Evolutionary conservation across 2,113 vertebrate genomes (phyloP).

Genomic region (Pseudonaja textilis): DNA sequence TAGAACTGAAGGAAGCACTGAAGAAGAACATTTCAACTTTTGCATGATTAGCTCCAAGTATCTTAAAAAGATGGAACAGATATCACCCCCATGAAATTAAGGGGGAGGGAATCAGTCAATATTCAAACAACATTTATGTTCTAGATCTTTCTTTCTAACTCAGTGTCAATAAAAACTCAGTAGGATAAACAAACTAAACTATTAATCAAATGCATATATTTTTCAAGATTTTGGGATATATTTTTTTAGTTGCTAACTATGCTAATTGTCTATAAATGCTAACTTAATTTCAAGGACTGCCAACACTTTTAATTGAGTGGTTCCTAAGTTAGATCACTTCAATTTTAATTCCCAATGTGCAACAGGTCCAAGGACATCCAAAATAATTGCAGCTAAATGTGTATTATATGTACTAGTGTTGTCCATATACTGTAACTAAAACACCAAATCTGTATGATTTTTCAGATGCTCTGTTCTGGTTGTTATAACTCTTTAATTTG

Average conservation of each 20-base stretch:
- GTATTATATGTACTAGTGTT: not conserved
- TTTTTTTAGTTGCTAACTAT: not conserved
- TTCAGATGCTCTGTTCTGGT: not conserved
- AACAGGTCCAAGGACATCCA: not conserved
- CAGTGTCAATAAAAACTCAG: not conserved
- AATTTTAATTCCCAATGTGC: not conserved
- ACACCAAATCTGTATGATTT: not conserved
- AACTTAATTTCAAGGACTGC: not conserved
- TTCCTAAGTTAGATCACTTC: not conserved
- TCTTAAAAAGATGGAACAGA: not conserved
- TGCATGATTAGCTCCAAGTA: not conserved
- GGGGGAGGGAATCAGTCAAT: no score
- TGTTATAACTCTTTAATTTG: not conserved
- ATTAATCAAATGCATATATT: not conserved
- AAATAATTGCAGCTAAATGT: not conserved
- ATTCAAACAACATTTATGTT: not conserved
- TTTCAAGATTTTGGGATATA: not conserved
- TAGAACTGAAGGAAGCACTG: not conserved
- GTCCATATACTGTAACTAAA: not conserved
- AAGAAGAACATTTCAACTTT: not conserved
- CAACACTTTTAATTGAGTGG: not conserved
- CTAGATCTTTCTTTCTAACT: not conserved
- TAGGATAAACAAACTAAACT: not conserved
- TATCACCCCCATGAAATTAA: not conserved
- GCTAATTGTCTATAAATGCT: not conserved